Evolutionary conservation across 2,797 vertebrate species (phyloP).

Genomic region (Eulemur coronatus): DNA sequence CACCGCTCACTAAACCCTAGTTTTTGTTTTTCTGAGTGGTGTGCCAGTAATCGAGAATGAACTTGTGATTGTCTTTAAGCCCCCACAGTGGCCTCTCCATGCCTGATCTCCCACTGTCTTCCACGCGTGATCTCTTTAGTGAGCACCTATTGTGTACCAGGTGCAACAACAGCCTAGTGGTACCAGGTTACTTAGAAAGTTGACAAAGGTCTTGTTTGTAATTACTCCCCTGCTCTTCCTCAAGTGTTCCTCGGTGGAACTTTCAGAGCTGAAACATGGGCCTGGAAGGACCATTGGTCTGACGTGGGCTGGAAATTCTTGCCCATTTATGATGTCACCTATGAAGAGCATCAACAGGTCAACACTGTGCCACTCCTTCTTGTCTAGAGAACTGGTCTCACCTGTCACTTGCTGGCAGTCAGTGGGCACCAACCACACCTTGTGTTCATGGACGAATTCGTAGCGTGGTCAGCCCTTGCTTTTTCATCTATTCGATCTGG

Average conservation of each 20-base stretch:
- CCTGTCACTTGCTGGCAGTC: background rate
- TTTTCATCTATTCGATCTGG: background rate
- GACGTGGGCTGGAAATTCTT: background rate
- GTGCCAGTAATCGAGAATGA: background rate
- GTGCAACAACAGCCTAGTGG: background rate
- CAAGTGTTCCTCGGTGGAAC: background rate
- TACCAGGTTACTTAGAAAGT: background rate
- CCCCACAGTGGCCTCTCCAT: background rate
- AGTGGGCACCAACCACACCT: background rate
- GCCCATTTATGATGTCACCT: background rate
- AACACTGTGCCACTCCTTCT: background rate
- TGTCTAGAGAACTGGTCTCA: background rate
- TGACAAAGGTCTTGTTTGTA: background rate
- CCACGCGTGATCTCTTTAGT: background rate
- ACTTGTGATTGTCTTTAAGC: background rate
- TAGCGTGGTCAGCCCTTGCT: background rate
- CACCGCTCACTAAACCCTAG: background rate
- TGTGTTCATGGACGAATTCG: background rate
- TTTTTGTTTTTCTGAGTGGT: background rate
- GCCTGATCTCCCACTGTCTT: background rate
- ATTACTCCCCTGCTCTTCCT: background rate
- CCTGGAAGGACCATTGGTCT: background rate
- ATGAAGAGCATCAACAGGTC: background rate
- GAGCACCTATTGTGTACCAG: background rate
- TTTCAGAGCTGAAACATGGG: background rate